Base-by-base conservation (phyloP, 1,140 invertebrate genomes). In the Leucophenga varia region DNA sequence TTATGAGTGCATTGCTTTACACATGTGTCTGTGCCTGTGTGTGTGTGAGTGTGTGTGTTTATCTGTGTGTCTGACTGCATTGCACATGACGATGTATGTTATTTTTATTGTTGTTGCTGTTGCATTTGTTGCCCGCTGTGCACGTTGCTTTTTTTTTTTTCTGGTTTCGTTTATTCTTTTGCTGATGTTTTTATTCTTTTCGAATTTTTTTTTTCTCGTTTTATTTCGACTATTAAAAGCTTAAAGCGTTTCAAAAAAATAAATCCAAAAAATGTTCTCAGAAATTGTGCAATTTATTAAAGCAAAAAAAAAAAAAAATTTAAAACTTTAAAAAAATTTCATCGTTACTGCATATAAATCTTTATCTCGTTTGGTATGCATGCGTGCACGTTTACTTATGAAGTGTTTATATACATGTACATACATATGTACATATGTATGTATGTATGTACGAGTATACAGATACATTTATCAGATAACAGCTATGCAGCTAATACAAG, bases 161-260 rank as follows among this genome's bases (percentile, higher is more conserved):
- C 18, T 37, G 8, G 16, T 5, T 16, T 14, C 40, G 10, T 25
- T 39, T 41, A 21, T 44, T 38, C 8, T 31, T 19, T n/a, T n/a
- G n/a, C n/a, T n/a, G n/a, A n/a, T n/a, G n/a, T n/a, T 25, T 25
- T 25, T 25, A 5, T 25, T 25, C 22, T 25, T 25, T 25, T 25
- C n/a, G n/a, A n/a, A n/a, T n/a, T n/a, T n/a, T n/a, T n/a, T n/a
- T 25, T 25, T 25, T 25, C 10, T 25, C 10, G 5, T 25, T 25
- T 5, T 25, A 25, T 25, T 25, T 10, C 22, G 22, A 5, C 10
- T 25, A 10, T 10, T 25, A 25, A 25, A 25, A 25, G 57, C 61
- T 67, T 64, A 49, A 61, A 46, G 49, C 52, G 42, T 30, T 52
- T 64, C 52, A 55, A 64, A 55, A n/a, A n/a, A n/a, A n/a, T n/a